Evolutionary conservation across 2,888 invertebrate genomes (phyloP).

Genomic region (Apotomis capreana): DNA sequence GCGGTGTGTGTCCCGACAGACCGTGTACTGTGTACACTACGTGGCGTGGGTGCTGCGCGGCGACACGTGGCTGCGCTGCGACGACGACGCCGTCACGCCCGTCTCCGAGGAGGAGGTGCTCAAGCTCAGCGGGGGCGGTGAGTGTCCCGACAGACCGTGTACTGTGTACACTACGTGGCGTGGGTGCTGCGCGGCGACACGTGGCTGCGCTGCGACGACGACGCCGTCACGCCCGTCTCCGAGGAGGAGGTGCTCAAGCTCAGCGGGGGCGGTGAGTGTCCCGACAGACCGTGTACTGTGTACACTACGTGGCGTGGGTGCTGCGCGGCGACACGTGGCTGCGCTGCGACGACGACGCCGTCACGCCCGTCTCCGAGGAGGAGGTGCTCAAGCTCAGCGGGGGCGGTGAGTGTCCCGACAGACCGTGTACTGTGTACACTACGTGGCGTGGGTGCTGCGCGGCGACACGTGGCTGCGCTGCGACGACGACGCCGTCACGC

Average conservation of each 20-base stretch:
- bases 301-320: too few species aligned
- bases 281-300: not conserved
- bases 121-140: constrained; percentile 97
- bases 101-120: constrained; percentile 97
- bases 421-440: not conserved
- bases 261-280: constrained; percentile 92
- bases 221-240: constrained; percentile 93
- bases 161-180: too few species aligned
- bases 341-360: constrained; percentile 98
- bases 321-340: constrained; percentile 86
- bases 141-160: constrained; percentile 22
- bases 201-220: constrained; percentile 99
- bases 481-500: constrained; percentile 96
- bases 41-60: not conserved
- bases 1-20: constrained; percentile 81
- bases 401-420: constrained; percentile 84
- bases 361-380: constrained; percentile 94
- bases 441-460: not conserved
- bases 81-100: constrained; percentile 96
- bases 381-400: constrained; percentile 98
- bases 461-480: constrained; percentile 92
- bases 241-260: constrained; percentile 97
- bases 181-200: not conserved
- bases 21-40: not conserved
- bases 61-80: constrained; percentile 94